A percentile compares a stretch with the other conserved stretches of the same genome.
Conservation (phyloP, 2,888 invertebrate genomes). For the Rhingia campestris region DNA sequence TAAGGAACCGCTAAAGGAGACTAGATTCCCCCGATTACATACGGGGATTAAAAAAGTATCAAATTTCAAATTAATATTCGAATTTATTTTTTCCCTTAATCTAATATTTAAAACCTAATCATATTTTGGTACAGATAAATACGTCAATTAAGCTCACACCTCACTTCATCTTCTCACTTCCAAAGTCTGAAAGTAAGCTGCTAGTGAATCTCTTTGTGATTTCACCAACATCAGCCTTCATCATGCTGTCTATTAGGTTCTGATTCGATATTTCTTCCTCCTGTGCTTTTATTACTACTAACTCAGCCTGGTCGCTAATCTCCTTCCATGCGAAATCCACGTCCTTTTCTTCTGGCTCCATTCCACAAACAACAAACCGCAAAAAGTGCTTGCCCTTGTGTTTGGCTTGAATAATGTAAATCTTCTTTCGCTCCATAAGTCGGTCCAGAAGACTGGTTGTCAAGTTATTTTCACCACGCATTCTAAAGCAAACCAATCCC, state of each 20-base stretch:
- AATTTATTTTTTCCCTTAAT: not conserved
- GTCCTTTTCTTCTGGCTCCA: constrained; percentile 87
- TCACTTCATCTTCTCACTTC: constrained; percentile 48
- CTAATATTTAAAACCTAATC: not conserved
- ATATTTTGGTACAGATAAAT: not conserved
- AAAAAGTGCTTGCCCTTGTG: constrained; percentile 88
- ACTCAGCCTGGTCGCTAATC: constrained; percentile 85
- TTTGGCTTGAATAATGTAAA: constrained; percentile 92
- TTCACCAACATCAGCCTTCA: constrained; percentile 26
- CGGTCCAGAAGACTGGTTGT: constrained; percentile 89
- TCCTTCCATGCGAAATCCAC: constrained; percentile 89
- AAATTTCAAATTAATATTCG: too few relatives aligned
- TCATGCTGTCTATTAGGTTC: not conserved
- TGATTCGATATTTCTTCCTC: not conserved
- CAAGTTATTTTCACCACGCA: constrained; percentile 88
- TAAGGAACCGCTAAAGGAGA: too few relatives aligned
- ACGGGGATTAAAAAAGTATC: too few relatives aligned
- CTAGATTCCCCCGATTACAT: too few relatives aligned
- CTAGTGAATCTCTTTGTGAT: constrained; percentile 43
- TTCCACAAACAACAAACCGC: constrained; percentile 92
- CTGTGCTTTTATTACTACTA: constrained; percentile 75
- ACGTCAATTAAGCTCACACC: too few relatives aligned
- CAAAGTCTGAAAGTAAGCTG: constrained; percentile 25
- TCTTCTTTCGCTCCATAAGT: constrained; percentile 89
- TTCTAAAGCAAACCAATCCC: constrained; percentile 94